Evolutionary conservation across 2,797 vertebrate genomes (phyloP).

Genomic region (Loriculus beryllinus): DNA sequence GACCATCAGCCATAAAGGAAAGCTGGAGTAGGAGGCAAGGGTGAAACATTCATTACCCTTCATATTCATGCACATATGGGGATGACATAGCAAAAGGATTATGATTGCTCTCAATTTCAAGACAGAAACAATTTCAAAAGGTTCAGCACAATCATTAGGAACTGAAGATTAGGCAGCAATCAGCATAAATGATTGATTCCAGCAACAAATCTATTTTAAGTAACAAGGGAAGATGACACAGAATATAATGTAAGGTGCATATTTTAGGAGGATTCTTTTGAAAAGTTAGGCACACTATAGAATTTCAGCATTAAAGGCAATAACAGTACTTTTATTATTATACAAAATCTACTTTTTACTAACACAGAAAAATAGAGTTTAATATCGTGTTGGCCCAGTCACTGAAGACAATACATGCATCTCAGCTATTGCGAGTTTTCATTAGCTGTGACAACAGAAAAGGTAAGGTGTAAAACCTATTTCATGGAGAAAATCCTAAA

Average conservation of each 20-base stretch:
- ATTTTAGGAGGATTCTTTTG: neutral
- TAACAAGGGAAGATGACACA: neutral
- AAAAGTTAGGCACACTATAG: neutral
- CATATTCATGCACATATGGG: neutral
- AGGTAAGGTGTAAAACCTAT: neutral
- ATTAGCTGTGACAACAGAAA: neutral
- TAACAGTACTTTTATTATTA: neutral
- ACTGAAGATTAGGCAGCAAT: neutral
- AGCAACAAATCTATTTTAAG: neutral
- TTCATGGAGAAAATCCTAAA: neutral
- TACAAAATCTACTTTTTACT: neutral
- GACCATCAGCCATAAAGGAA: neutral
- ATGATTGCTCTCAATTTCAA: neutral
- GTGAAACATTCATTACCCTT: slow-evolving; percentile 10
- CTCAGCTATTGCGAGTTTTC: neutral
- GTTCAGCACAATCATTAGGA: neutral
- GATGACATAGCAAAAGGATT: neutral
- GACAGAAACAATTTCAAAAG: slow-evolving; percentile 1
- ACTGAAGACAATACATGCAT: neutral
- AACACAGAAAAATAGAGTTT: neutral
- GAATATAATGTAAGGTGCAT: neutral
- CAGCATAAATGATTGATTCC: neutral
- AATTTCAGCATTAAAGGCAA: neutral
- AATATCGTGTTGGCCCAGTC: neutral
- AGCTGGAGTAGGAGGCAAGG: neutral